These are phyloP conservation scores for Porites cylindrica DNA, from an alignment of 92 coral and sea anemone species.

Conservation along the genomic window DNA sequence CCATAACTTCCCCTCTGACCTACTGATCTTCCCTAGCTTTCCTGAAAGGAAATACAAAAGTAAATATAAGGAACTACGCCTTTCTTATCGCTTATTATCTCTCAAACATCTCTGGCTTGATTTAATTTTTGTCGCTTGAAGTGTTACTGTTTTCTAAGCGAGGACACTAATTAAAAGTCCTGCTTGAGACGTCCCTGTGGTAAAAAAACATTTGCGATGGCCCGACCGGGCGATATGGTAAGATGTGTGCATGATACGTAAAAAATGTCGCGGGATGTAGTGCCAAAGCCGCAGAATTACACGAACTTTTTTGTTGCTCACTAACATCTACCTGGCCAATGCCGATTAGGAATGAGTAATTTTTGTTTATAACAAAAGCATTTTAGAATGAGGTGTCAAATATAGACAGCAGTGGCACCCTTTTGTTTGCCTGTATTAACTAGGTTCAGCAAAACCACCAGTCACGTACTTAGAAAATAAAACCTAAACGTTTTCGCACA, in stretches of 20 bases:
- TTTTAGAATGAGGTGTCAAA: conserved; percentile 28
- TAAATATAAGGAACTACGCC: conserved; percentile 27
- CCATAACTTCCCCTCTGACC: conserved; percentile 23
- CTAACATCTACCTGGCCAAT: background rate
- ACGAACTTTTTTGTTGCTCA: background rate
- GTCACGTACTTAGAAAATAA: conserved; percentile 24
- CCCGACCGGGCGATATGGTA: conserved; percentile 7
- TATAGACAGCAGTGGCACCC: conserved; percentile 4
- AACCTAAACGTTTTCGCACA: background rate
- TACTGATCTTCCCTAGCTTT: conserved; percentile 16
- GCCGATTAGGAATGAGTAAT: background rate
- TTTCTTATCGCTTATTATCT: conserved; percentile 47
- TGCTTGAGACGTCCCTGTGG: conserved; percentile 22
- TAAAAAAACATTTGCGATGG: background rate
- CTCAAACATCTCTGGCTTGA: conserved; percentile 57
- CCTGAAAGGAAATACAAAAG: conserved; percentile 36
- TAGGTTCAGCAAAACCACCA: background rate
- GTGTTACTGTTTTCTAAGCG: conserved; percentile 62
- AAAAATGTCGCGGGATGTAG: background rate
- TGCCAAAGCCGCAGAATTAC: conserved; percentile 5
- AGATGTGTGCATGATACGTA: conserved; percentile 6
- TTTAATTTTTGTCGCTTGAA: conserved; percentile 74
- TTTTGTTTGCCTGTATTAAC: conserved; percentile 25
- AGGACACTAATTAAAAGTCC: conserved; percentile 69
- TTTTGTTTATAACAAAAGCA: background rate